phyloP scores from a whole-genome alignment of 1,140 invertebrate genomes.

The Drosophila sucinea region DNA sequence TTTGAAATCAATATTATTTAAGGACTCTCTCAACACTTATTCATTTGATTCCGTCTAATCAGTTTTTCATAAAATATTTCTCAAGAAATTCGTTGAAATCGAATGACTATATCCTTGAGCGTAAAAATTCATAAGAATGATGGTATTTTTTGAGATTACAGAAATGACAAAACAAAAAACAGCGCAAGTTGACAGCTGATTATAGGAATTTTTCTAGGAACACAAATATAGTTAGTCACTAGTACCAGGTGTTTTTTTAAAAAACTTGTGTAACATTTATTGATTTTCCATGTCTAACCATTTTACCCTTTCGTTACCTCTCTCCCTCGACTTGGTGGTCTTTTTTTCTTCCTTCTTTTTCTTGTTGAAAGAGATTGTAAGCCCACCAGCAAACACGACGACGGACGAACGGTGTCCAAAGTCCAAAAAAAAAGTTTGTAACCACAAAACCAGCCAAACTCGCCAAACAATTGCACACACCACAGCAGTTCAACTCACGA shows the following conservation, averaged over 20 bases:
- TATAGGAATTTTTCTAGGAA: not conserved
- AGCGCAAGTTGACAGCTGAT: not conserved
- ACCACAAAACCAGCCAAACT: slow-evolving; percentile 76
- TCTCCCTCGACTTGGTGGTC: slow-evolving; percentile 38
- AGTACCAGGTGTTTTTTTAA: not conserved
- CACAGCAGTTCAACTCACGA: slow-evolving; percentile 46
- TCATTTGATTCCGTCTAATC: no score
- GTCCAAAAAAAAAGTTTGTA: slow-evolving; percentile 63
- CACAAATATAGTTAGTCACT: not conserved
- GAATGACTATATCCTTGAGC: no score
- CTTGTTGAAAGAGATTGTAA: slow-evolving; percentile 65
- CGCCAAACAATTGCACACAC: slow-evolving; percentile 69
- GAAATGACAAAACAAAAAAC: no score
- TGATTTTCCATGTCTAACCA: not conserved
- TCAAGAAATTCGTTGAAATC: no score
- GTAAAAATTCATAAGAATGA: no score
- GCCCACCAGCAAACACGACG: slow-evolving; percentile 28
- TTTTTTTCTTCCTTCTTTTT: slow-evolving; percentile 25
- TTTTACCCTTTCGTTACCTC: not conserved
- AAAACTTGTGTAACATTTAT: not conserved
- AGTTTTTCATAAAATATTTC: no score
- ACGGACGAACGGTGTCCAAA: slow-evolving; percentile 64
- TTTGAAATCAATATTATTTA: no score
- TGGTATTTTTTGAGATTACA: no score
- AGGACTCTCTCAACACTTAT: no score